A percentile compares a stretch with the other conserved stretches of the same genome.
These are phyloP conservation scores for Hypomesus transpacificus DNA, from an alignment of 2,113 vertebrate genomes.

Conservation along the genomic window DNA sequence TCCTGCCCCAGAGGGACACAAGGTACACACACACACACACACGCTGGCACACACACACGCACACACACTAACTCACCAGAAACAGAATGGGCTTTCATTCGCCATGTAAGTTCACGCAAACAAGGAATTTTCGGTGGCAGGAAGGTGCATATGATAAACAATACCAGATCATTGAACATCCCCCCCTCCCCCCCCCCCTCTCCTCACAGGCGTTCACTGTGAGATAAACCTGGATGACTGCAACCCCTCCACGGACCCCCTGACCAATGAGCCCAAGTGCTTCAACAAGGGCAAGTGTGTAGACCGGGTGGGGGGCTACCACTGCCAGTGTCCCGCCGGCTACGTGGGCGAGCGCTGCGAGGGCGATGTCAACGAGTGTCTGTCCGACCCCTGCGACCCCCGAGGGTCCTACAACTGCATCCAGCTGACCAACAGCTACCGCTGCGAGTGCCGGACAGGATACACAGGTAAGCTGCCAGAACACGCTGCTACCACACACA, in stretches of 20 bases:
- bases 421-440: slow-evolving; percentile 92
- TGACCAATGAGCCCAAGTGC: slow-evolving; percentile 87
- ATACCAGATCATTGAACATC: neutral
- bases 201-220: slow-evolving; percentile 85
- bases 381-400: slow-evolving; percentile 92
- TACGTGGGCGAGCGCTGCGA: slow-evolving; percentile 97
- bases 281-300: slow-evolving; percentile 92
- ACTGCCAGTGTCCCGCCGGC: slow-evolving; percentile 85
- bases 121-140: too few species aligned
- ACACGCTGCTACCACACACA: neutral
- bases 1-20: slow-evolving; percentile 96
- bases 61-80: neutral
- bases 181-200: neutral
- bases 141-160: too few species aligned
- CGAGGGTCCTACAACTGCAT: slow-evolving; percentile 94
- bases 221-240: slow-evolving; percentile 97
- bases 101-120: too few species aligned
- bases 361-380: slow-evolving; percentile 95
- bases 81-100: too few species aligned
- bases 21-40: slow-evolving; percentile 66
- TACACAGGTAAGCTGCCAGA: slow-evolving; percentile 76
- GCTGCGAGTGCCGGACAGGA: slow-evolving; percentile 90
- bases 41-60: neutral
- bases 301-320: slow-evolving; percentile 91
- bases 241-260: slow-evolving; percentile 78